These are phyloP conservation scores for Helarctos malayanus DNA, from an alignment of 2,797 vertebrate genomes.

Conservation along the genomic window DNA sequence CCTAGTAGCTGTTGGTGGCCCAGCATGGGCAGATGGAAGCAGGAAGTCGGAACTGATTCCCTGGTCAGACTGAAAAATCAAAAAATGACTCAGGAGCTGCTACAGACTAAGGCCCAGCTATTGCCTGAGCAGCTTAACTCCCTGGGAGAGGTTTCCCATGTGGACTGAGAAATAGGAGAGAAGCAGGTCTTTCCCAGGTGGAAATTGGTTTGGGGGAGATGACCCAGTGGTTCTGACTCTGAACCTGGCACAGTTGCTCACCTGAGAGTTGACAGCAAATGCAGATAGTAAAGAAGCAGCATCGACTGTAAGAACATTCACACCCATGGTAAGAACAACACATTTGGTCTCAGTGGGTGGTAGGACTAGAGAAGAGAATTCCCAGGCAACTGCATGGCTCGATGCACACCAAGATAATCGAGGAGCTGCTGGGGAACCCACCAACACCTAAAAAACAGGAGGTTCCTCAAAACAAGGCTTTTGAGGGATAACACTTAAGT, in stretches of 20 bases:
- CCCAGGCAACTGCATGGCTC: not conserved
- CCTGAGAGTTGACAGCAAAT: not conserved
- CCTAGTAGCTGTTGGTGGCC: not conserved
- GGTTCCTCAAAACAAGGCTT: not conserved
- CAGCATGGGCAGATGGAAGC: not conserved
- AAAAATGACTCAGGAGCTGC: not conserved
- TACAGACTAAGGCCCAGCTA: not conserved
- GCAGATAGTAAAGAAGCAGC: not conserved
- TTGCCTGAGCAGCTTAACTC: not conserved
- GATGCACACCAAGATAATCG: not conserved
- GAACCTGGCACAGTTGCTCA: not conserved
- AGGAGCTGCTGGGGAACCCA: not conserved
- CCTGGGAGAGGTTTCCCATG: not conserved
- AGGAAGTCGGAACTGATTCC: not conserved
- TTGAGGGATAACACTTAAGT: not conserved
- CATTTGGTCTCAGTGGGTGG: not conserved
- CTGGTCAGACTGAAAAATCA: not conserved
- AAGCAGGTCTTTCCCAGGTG: not conserved
- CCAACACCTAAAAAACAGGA: not conserved
- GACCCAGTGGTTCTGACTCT: not conserved
- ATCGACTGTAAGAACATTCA: not conserved
- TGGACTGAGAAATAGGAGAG: not conserved
- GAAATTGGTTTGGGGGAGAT: not conserved
- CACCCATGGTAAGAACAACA: not conserved
- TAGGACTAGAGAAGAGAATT: not conserved